Evolutionary conservation across 2,113 vertebrate genomes (phyloP).

Genomic region (Bostrychus sinensis): DNA sequence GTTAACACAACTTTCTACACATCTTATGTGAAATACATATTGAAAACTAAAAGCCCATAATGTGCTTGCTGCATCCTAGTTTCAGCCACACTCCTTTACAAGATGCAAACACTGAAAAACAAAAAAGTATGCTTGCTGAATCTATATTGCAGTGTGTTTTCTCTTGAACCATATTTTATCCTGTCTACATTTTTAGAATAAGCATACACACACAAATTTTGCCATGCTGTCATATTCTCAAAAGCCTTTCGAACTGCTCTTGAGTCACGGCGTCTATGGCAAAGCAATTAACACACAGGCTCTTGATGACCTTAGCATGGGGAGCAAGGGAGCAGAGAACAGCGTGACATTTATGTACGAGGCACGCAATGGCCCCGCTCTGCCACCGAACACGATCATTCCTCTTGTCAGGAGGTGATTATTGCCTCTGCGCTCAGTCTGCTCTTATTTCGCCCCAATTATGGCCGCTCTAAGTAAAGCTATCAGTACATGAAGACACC

Average conservation of each 20-base stretch:
- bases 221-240: conserved; percentile 15
- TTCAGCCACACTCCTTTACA: no score
- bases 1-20: no score
- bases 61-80: no score
- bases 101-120: no score
- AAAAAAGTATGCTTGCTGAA: no score
- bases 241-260: conserved; percentile 17
- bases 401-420: conserved; percentile 69
- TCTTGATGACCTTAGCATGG: conserved; percentile 47
- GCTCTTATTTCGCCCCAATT: conserved; percentile 29
- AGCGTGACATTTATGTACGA: conserved; percentile 56
- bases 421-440: conserved; percentile 47
- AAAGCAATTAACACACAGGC: conserved; percentile 54
- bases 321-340: conserved; percentile 36
- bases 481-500: conserved; percentile 39
- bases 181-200: no score
- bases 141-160: no score
- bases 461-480: conserved; percentile 36
- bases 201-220: no score
- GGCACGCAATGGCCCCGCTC: conserved; percentile 47
- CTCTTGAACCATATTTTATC: no score
- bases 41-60: no score
- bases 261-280: conserved; percentile 36
- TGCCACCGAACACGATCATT: conserved; percentile 50
- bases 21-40: no score